Conservation (phyloP, 2,888 invertebrate genomes). For the Lingula anatina region DNA sequence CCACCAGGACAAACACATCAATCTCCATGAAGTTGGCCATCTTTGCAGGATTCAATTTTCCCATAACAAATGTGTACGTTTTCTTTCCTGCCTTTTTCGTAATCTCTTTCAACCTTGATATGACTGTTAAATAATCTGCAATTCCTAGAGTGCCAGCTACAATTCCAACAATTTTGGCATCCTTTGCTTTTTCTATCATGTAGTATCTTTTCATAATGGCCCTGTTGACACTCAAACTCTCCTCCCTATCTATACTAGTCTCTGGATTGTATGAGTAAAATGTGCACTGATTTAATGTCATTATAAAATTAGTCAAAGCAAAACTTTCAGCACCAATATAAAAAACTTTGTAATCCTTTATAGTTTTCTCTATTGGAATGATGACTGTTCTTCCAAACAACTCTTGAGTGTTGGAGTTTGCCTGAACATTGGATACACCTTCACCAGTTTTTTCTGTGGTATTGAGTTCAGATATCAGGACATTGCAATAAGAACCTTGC, state of each 20-base stretch:
- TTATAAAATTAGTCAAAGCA: constrained; percentile 61
- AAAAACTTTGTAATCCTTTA: constrained; percentile 60
- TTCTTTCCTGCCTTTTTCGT: constrained; percentile 75
- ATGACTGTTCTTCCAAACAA: constrained; percentile 22
- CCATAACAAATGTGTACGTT: constrained; percentile 85
- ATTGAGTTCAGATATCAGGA: too few species aligned
- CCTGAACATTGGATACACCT: too few species aligned
- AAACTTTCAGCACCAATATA: constrained; percentile 66
- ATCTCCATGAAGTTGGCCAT: constrained; percentile 90
- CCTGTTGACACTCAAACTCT: constrained; percentile 51
- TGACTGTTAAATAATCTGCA: constrained; percentile 65
- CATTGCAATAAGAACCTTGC: too few species aligned
- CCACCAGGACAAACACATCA: constrained; percentile 85
- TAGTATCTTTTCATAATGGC: constrained; percentile 76
- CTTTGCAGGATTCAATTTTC: constrained; percentile 90
- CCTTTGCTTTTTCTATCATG: constrained; percentile 85
- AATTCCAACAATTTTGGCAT: constrained; percentile 80
- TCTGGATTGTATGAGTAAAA: constrained; percentile 51
- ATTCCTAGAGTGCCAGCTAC: constrained; percentile 87
- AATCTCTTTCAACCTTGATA: constrained; percentile 68
- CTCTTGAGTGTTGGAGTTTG: too few species aligned
- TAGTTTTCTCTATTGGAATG: constrained; percentile 12
- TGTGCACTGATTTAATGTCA: constrained; percentile 47
- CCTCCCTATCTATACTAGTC: constrained; percentile 16
- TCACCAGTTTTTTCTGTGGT: too few species aligned